Conservation (phyloP, 2,797 vertebrate genomes). For the Eulemur coronatus region DNA sequence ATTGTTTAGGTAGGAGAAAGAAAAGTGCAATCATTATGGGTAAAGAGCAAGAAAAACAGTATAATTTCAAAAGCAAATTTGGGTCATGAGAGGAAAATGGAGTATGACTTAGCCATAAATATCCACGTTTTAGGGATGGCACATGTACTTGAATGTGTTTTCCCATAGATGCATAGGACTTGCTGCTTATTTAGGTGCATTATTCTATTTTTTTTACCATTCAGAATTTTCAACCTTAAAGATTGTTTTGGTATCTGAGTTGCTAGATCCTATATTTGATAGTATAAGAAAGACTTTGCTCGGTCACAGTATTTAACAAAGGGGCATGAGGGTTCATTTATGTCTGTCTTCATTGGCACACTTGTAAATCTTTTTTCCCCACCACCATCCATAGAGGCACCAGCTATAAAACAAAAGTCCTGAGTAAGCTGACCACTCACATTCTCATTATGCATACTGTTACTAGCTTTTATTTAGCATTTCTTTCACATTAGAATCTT, state of each 20-base stretch:
- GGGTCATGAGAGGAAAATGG: neutral
- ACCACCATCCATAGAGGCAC: neutral
- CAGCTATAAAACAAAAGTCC: neutral
- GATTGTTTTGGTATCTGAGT: neutral
- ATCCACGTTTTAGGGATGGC: neutral
- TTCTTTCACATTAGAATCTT: neutral
- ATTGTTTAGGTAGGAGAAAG: neutral
- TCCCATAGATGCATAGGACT: neutral
- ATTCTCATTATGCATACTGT: neutral
- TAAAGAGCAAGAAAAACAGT: neutral
- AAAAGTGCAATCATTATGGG: neutral
- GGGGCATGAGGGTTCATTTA: neutral
- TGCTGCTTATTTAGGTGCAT: neutral
- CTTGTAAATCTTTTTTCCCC: neutral
- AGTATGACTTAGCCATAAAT: neutral
- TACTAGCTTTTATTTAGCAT: neutral
- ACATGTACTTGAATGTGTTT: neutral
- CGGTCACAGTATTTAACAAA: neutral
- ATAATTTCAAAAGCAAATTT: neutral
- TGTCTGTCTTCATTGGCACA: neutral
- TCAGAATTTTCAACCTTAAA: neutral
- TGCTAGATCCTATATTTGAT: neutral
- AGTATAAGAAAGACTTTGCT: neutral
- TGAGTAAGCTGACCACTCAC: neutral
- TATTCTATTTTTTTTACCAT: neutral